These are phyloP conservation scores for Clarias macrocephalus DNA, from an alignment of 2,113 vertebrate genomes.

Conservation along the genomic window DNA sequence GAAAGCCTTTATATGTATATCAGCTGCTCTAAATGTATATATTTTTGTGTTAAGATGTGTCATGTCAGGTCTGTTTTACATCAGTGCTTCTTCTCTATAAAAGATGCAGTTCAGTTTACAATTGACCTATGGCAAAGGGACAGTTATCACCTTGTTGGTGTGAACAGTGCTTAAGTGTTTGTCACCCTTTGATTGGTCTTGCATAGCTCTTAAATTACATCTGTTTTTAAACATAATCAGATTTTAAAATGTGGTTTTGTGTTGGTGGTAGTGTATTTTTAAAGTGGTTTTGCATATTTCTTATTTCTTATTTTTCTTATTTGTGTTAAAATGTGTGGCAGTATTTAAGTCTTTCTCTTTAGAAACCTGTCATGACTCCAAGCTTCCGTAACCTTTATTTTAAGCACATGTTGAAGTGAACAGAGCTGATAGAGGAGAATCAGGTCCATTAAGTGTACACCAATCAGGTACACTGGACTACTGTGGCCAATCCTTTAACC, in stretches of 20 bases:
- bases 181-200: not conserved
- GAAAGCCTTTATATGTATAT: not conserved
- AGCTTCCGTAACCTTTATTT: not conserved
- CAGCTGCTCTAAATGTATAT: not conserved
- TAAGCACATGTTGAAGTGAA: not conserved
- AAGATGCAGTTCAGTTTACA: not conserved
- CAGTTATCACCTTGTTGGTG: not conserved
- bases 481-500: not conserved
- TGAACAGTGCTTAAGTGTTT: not conserved
- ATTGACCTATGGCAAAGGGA: not conserved
- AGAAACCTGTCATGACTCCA: not conserved
- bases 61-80: not conserved
- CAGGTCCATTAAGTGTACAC: not conserved
- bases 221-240: constrained; percentile 27
- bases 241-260: constrained; percentile 7
- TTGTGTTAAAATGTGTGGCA: constrained; percentile 8
- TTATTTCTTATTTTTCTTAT: no score
- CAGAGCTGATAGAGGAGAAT: not conserved
- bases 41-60: not conserved
- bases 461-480: not conserved
- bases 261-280: not conserved
- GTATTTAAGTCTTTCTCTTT: not conserved
- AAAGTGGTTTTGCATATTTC: constrained; percentile 6
- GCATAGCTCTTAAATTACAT: not conserved
- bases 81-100: not conserved